Percentiles rank a stretch among this genome's conserved stretches.
Conservation (phyloP, 2,888 invertebrate genomes). For the Chironomus riparius region DNA sequence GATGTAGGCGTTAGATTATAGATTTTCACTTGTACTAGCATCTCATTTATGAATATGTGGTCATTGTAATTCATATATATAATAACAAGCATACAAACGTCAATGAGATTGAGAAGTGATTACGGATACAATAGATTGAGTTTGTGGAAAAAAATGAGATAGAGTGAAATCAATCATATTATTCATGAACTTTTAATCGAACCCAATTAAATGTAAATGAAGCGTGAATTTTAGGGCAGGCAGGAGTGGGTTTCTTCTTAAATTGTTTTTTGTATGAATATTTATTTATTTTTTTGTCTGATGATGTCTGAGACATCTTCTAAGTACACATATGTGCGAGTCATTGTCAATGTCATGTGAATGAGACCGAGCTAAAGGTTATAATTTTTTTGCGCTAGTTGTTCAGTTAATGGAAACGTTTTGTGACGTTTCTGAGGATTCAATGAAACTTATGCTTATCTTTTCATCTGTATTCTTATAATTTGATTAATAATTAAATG, state of each 20-base stretch:
- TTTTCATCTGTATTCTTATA: too few species aligned
- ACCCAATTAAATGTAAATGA: constrained; percentile 16
- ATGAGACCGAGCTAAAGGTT: too few species aligned
- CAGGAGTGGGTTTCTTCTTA: not conserved
- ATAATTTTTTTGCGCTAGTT: too few species aligned
- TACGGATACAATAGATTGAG: not conserved
- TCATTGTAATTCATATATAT: not conserved
- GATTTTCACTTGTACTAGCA: not conserved
- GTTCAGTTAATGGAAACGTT: too few species aligned
- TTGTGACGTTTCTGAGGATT: too few species aligned
- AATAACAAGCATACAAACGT: not conserved
- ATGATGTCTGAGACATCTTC: not conserved
- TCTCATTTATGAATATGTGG: not conserved
- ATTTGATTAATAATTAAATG: too few species aligned
- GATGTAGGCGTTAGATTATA: not conserved
- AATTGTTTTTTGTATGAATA: not conserved
- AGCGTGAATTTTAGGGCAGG: not conserved
- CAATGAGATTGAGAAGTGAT: not conserved
- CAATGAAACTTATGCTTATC: too few species aligned
- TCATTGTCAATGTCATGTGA: too few species aligned
- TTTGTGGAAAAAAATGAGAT: not conserved
- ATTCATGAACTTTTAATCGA: not conserved
- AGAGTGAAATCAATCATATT: not conserved
- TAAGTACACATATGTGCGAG: not conserved
- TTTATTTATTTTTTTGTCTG: not conserved